Conservation (phyloP, 2,113 vertebrate species). For the Mixornis gularis region DNA sequence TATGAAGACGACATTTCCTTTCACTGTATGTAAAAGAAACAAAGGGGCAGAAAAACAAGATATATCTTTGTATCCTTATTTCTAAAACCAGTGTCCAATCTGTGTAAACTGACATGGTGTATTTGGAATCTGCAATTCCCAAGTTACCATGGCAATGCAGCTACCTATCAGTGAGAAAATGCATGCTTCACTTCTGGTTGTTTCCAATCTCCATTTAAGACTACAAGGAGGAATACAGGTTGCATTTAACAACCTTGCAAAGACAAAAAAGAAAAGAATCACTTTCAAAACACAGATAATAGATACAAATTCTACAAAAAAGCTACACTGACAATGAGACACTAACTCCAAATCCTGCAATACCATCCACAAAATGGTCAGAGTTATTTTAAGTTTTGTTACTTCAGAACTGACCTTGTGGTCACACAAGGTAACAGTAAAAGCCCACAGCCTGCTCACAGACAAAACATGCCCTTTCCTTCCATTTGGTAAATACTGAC, state of each 20-base stretch:
- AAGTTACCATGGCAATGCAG: constrained; percentile 36
- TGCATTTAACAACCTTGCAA: not conserved
- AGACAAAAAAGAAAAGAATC: not conserved
- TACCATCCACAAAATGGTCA: not conserved
- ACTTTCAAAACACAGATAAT: not conserved
- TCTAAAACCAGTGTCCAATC: not conserved
- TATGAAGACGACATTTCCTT: not conserved
- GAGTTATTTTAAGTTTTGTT: not conserved
- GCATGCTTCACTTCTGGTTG: not conserved
- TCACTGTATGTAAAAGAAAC: not conserved
- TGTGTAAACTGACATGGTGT: not conserved
- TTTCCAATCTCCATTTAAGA: not conserved
- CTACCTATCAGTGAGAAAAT: constrained; percentile 19
- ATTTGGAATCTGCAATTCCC: not conserved
- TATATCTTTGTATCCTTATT: not conserved
- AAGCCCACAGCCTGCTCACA: not conserved
- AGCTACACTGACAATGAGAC: not conserved
- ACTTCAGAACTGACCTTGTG: not conserved
- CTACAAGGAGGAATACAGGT: not conserved
- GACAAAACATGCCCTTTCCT: not conserved
- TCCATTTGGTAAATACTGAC: not conserved
- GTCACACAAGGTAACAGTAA: not conserved
- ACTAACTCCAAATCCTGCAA: not conserved
- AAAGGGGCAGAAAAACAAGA: not conserved
- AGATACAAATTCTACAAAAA: not conserved